Evolutionary conservation across 1,140 invertebrate genomes (phyloP).

Genomic region (Galleria mellonella): DNA sequence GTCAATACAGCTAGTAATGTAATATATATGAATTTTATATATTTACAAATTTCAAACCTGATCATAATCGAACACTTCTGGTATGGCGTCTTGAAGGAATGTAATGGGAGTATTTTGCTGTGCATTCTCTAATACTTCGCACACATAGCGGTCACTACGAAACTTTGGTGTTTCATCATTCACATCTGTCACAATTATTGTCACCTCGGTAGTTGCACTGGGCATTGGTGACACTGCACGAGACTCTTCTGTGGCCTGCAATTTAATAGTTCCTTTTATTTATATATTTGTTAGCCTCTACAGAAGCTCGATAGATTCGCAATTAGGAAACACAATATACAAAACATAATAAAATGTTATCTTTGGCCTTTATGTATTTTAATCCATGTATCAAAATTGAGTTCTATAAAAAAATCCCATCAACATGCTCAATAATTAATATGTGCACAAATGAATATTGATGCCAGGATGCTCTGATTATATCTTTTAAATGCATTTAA

Average conservation of each 20-base stretch:
- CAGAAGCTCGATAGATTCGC: no score
- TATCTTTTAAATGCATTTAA: no score
- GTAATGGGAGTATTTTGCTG: slow-evolving; percentile 92
- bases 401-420: background rate
- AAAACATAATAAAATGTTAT: background rate
- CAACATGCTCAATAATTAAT: no score
- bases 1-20: no score
- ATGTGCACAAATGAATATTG: no score
- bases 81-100: slow-evolving; percentile 86
- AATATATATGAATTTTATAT: no score
- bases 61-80: slow-evolving; percentile 94
- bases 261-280: slow-evolving; percentile 8
- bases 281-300: no score
- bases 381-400: background rate
- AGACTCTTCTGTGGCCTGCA: slow-evolving; percentile 81
- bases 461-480: no score
- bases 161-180: slow-evolving; percentile 96
- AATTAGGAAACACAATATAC: no score
- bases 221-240: slow-evolving; percentile 79
- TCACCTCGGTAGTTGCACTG: slow-evolving; percentile 90
- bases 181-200: slow-evolving; percentile 94
- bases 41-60: slow-evolving; percentile 76
- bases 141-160: slow-evolving; percentile 84
- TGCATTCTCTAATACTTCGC: slow-evolving; percentile 94
- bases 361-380: background rate